These are phyloP conservation scores for Vulpes vulpes DNA, from an alignment of 2,113 vertebrate species.

Conservation along the genomic window DNA sequence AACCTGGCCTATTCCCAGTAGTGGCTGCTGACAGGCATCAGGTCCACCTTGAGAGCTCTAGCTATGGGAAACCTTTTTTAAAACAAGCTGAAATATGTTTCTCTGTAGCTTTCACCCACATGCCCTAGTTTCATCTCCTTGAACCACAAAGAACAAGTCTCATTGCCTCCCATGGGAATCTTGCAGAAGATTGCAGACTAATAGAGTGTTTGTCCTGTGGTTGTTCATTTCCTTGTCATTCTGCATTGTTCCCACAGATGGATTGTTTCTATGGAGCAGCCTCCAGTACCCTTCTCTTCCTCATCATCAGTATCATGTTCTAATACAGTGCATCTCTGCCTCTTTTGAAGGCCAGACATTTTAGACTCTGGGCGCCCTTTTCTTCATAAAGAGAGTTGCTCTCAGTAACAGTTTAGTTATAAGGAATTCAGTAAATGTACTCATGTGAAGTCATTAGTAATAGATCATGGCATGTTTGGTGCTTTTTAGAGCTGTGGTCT, in stretches of 20 bases:
- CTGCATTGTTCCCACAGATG: background rate
- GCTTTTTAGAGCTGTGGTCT: background rate
- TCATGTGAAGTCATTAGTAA: background rate
- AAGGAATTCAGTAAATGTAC: background rate
- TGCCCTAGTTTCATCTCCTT: constrained; percentile 5
- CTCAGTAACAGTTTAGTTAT: background rate
- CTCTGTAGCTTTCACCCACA: background rate
- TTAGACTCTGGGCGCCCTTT: background rate
- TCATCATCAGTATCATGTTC: background rate
- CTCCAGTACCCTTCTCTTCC: background rate
- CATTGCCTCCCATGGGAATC: background rate
- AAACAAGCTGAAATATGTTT: background rate
- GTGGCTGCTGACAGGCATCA: background rate
- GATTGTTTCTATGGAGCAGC: background rate
- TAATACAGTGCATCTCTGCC: background rate
- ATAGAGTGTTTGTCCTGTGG: background rate
- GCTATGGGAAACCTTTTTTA: constrained; percentile 1
- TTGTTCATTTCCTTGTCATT: background rate
- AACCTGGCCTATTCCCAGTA: constrained; percentile 12
- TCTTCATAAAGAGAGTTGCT: background rate
- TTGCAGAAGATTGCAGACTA: background rate
- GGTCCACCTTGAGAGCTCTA: background rate
- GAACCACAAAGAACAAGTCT: background rate
- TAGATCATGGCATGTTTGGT: background rate
- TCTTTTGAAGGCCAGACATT: background rate